Base-by-base conservation (phyloP, 2,113 vertebrate genomes). In the Rana temporaria region DNA sequence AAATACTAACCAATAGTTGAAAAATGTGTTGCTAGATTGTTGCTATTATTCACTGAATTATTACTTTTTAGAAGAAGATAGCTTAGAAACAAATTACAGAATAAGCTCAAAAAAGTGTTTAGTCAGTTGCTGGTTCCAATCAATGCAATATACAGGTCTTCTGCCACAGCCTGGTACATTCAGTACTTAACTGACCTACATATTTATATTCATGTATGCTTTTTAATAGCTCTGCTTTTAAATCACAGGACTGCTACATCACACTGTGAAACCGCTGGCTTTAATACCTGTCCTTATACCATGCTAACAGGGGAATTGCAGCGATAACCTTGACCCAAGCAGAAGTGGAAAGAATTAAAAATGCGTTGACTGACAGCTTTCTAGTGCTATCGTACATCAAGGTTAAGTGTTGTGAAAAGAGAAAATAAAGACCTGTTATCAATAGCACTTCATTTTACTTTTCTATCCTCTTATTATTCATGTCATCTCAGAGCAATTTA, bases 311-410 rank as follows among this genome's bases (percentile, higher is more conserved):
- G 30, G 5, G 42, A 52, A 72, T 55, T 72, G 18, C 17, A 56
- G 15, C 14, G 26, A 34, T 56, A 72, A 18, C 69, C 69, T 55
- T 72, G 48, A 69, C 16, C 69, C 30, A 22, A 16, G 69, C 15
- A 72, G 18, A n/a, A 17, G 15, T 26, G 52, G 69, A 18, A 8
- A 48, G 52, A 20, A 55, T 72, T 30, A 56, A 30, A 18, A 22
- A 19, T 52, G 5, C 69, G 55, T 2, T 72, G 69, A 72, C 20
- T 72, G 69, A 72, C 69, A 30, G 24, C 48, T 16, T 55, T 18
- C 15, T 52, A 17, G 20, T 24, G 48, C 11, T 53, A 16, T 72
- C 19, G n/a, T 30, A 72, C 48, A 22, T 30, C 30, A 52, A 72
- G 69, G 52, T 30, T 55, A 72, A 72, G 19, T 52, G 9, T 16